A percentile compares a stretch with the other conserved stretches of the same genome.
Evolutionary conservation across 2,797 vertebrate species (phyloP).

Genomic region (Coilia nasus): DNA sequence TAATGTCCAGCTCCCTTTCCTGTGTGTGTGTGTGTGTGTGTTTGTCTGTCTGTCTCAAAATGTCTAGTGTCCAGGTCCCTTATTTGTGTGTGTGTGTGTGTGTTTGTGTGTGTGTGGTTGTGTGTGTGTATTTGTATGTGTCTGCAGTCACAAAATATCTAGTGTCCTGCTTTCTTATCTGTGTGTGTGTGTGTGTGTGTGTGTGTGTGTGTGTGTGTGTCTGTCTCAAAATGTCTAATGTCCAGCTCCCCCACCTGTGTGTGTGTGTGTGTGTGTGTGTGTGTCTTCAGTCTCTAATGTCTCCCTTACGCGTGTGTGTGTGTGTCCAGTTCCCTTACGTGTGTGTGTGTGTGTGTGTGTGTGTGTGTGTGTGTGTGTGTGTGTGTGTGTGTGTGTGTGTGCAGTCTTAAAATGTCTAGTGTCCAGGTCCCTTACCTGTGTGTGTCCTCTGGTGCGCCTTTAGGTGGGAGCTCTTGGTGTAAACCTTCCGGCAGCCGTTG

Average conservation of each 20-base stretch:
- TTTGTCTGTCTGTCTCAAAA: neutral
- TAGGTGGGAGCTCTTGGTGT: conserved; percentile 99
- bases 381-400: neutral
- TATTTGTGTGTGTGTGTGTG: conserved; percentile 90
- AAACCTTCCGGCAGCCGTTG: conserved; percentile 98
- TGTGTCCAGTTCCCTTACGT: too few relatives aligned
- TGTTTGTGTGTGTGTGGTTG: neutral
- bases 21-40: neutral
- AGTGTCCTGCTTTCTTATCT: too few relatives aligned
- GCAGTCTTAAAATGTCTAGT: neutral
- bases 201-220: neutral
- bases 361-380: neutral
- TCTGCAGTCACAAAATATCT: too few relatives aligned
- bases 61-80: conserved; percentile 37
- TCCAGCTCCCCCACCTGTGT: too few relatives aligned
- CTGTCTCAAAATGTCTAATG: too few relatives aligned
- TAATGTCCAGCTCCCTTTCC: too few relatives aligned
- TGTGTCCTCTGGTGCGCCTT: conserved; percentile 99
- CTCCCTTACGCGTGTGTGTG: too few relatives aligned
- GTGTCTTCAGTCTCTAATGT: too few relatives aligned
- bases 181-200: neutral
- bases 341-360: conserved; percentile 52
- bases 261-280: too few relatives aligned
- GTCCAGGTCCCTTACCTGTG: conserved; percentile 81
- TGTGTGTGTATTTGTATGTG: too few relatives aligned